phyloP scores from a whole-genome alignment of 92 coral and sea anemone species.

The Zoanthus gigantus region DNA sequence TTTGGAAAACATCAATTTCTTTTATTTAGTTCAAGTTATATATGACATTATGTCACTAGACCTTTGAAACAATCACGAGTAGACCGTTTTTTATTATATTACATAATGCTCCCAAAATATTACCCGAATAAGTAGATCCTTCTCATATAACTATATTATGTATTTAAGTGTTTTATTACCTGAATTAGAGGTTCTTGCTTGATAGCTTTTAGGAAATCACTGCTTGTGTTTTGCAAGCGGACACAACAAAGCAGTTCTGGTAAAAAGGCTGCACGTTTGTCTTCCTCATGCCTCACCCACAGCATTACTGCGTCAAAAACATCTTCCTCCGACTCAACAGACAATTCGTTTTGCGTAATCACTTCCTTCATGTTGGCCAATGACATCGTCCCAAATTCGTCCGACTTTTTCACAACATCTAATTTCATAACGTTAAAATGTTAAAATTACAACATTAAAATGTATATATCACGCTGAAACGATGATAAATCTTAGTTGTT shows the following conservation, averaged over 20 bases:
- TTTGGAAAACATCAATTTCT: no score
- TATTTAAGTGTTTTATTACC: background rate
- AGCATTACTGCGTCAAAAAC: constrained; percentile 60
- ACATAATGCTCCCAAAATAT: no score
- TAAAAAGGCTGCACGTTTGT: constrained; percentile 30
- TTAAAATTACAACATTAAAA: background rate
- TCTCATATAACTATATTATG: background rate
- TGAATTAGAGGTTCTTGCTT: constrained; percentile 48
- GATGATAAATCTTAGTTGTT: background rate
- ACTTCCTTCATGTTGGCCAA: constrained; percentile 58
- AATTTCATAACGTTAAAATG: background rate
- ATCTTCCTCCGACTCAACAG: constrained; percentile 61
- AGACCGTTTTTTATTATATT: no score
- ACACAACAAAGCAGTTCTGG: constrained; percentile 51
- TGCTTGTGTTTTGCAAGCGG: constrained; percentile 63
- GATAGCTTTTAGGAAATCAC: constrained; percentile 47
- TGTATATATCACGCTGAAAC: background rate
- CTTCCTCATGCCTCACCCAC: constrained; percentile 60
- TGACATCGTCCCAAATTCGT: constrained; percentile 43
- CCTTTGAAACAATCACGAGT: no score
- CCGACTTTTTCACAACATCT: constrained; percentile 23
- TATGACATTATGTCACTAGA: no score
- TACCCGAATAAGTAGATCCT: no score
- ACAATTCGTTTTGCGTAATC: constrained; percentile 54
- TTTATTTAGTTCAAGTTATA: no score